Conservation (phyloP, 2,113 vertebrate species). For the Colistium nudipinnis region DNA sequence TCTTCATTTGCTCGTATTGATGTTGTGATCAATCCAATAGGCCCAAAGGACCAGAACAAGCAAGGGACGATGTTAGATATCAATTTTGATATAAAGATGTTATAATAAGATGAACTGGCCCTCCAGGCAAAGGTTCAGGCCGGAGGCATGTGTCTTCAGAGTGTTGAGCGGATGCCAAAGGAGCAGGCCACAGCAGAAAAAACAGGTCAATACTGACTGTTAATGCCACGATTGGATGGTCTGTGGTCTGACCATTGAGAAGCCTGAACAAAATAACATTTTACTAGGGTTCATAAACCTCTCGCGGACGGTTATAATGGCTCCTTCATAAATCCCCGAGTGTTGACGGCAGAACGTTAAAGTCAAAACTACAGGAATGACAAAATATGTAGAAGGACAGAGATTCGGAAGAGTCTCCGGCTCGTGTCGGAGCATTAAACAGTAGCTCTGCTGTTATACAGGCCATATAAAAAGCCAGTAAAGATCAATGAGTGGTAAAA, state of each 20-base stretch:
- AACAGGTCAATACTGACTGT: slow-evolving; percentile 78
- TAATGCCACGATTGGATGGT: slow-evolving; percentile 76
- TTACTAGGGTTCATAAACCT: slow-evolving; percentile 81
- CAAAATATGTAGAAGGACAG: slow-evolving; percentile 48
- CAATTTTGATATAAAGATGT: slow-evolving; percentile 37
- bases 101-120: slow-evolving; percentile 9
- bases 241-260: slow-evolving; percentile 79
- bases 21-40: slow-evolving; percentile 57
- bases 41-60: slow-evolving; percentile 84
- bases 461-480: slow-evolving; percentile 32
- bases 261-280: slow-evolving; percentile 77
- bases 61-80: slow-evolving; percentile 70
- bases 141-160: slow-evolving; percentile 58
- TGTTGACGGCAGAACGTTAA: slow-evolving; percentile 75
- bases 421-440: slow-evolving; percentile 29
- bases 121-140: slow-evolving; percentile 64
- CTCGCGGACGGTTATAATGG: slow-evolving; percentile 70
- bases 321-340: slow-evolving; percentile 75
- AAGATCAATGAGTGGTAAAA: slow-evolving; percentile 42
- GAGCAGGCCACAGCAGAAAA: slow-evolving; percentile 70
- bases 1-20: slow-evolving; percentile 64
- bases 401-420: slow-evolving; percentile 26
- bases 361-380: slow-evolving; percentile 59
- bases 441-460: slow-evolving; percentile 21
- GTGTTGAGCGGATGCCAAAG: slow-evolving; percentile 72